Conservation (phyloP, 1,140 invertebrate species). For the Drosophila sucinea region DNA sequence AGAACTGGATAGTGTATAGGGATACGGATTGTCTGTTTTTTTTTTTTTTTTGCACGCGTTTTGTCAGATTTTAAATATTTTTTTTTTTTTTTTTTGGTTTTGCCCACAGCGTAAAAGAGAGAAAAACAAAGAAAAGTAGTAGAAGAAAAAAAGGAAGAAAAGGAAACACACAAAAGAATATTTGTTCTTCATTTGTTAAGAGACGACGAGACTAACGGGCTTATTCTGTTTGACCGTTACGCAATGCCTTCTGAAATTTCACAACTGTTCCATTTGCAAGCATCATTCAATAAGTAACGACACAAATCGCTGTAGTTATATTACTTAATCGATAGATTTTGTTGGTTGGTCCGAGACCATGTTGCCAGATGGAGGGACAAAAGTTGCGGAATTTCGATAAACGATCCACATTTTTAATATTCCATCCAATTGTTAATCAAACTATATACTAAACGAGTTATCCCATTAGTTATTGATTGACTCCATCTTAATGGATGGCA, state of each 20-base stretch:
- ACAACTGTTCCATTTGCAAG: neutral
- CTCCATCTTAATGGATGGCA: neutral
- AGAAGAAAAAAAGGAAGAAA: slow-evolving; percentile 80
- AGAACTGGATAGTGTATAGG: slow-evolving; percentile 43
- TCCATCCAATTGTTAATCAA: too few relatives aligned
- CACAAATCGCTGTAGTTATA: neutral
- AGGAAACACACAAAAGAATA: slow-evolving; percentile 80
- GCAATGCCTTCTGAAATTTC: slow-evolving; percentile 18
- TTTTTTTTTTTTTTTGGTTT: slow-evolving; percentile 40
- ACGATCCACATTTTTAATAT: too few relatives aligned
- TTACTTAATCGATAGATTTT: too few relatives aligned
- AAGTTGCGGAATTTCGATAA: too few relatives aligned
- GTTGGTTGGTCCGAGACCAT: too few relatives aligned
- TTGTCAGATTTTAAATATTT: slow-evolving; percentile 28
- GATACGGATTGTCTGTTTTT: slow-evolving; percentile 69
- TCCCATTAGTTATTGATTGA: neutral
- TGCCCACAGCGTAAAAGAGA: slow-evolving; percentile 77
- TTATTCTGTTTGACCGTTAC: neutral
- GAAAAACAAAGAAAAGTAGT: slow-evolving; percentile 78
- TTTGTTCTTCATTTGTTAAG: slow-evolving; percentile 63
- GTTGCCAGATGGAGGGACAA: too few relatives aligned
- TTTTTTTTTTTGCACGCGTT: slow-evolving; percentile 47
- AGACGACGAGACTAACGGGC: slow-evolving; percentile 29
- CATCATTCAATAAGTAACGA: neutral
- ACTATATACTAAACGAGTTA: too few relatives aligned